Evolutionary conservation across 2,113 vertebrate genomes (phyloP), one percentile per base, ranked within the genome.

Genomic region (Carassius carassius): DNA sequence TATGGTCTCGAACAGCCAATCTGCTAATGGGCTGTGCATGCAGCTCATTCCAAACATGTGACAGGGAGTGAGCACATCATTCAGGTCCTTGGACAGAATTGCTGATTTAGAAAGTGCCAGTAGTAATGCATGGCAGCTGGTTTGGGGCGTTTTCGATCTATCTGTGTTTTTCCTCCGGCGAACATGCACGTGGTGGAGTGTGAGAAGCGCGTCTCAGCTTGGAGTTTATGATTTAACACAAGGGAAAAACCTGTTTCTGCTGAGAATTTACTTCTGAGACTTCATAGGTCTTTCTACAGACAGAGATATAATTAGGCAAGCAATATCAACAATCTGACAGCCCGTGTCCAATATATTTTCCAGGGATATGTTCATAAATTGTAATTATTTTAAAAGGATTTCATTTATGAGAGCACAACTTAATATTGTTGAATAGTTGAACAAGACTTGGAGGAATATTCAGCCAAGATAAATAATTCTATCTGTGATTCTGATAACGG

Each of bases 321-420:
- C 60, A 86, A 79, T 60, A 85, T 89, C 80, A 89, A 80, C 78
- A 87, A 21, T 47, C 32, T 85, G 81, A 87, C 74, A 3, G 6
- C 8, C 21, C 21, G 3, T 32, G 76, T 79, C 44, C 44, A 70
- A 86, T 78, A 73, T 54, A 19, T 80, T 88, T 89, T 74, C 88
- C 5, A 16, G 47, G 49, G 49, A 16, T 49, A 19, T 21, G 23
- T 67, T 6, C 37, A 37, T 85, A 80, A 76, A 69, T 49, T 79
- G 23, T 49, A 44, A 0, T 25, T 79, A 60, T 84, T 41, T 82
- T 23, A 17, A 77, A 84, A 41, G 23, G 32, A 47, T 84, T 67
- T 72, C 5, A 81, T 87, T 87, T 87, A 84, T 81, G 47, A 79
- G 62, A 58, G n/a, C 77, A 78, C 63, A 41, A 41, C 63, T 70